Evolutionary conservation across 2,888 invertebrate genomes (phyloP).

Genomic region (Pheosia tremula): DNA sequence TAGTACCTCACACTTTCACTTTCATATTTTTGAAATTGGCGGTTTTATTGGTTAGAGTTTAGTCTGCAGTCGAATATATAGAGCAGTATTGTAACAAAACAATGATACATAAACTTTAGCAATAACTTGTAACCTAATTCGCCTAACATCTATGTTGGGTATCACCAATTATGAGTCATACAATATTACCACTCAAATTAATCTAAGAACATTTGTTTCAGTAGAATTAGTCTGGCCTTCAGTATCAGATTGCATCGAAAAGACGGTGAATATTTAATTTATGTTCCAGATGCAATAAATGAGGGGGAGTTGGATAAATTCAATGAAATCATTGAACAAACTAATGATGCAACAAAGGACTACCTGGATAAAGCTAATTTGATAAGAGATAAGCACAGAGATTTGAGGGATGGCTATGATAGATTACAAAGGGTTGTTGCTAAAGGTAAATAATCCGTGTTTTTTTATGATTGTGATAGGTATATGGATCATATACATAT

Average conservation of each 20-base stretch:
- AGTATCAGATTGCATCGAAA: background rate
- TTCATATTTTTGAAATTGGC: no score
- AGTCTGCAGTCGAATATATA: no score
- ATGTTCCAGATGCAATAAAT: slow-evolving; percentile 87
- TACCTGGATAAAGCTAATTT: slow-evolving; percentile 88
- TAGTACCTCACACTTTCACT: no score
- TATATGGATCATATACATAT: no score
- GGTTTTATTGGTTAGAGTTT: no score
- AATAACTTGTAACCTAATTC: no score
- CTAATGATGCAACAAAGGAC: slow-evolving; percentile 84
- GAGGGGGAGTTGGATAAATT: slow-evolving; percentile 89
- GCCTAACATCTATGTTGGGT: background rate
- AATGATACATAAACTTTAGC: no score
- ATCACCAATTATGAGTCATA: background rate
- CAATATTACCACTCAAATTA: background rate
- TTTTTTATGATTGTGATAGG: no score
- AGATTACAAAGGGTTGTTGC: slow-evolving; percentile 89
- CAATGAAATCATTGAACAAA: slow-evolving; percentile 87
- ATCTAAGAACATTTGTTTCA: background rate
- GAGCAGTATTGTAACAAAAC: no score
- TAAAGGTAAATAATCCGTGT: slow-evolving; percentile 74
- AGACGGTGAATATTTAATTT: slow-evolving; percentile 3
- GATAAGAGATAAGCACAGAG: slow-evolving; percentile 89
- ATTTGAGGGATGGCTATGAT: slow-evolving; percentile 91
- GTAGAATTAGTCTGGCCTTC: background rate